Conservation (phyloP, 2,888 invertebrate genomes). For the Machimus rusticus region DNA sequence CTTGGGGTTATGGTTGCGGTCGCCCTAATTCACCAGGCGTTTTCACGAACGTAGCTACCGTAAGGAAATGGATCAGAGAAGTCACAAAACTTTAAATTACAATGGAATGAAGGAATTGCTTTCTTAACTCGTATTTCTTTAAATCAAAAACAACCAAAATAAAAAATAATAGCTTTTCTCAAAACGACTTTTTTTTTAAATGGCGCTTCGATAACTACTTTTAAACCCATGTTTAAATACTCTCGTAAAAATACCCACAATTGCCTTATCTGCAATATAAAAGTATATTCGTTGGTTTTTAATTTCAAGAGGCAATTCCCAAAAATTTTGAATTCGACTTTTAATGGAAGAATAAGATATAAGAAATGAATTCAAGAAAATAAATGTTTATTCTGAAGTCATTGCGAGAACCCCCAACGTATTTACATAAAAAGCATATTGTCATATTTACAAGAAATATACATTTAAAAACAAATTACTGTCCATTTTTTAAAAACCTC, state of each 20-base stretch:
- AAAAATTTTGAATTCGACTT: too few relatives aligned
- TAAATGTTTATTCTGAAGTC: not conserved
- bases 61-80: conserved; percentile 5
- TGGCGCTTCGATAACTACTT: too few relatives aligned
- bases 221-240: too few relatives aligned
- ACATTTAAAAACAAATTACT: not conserved
- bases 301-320: too few relatives aligned
- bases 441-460: not conserved
- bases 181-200: too few relatives aligned
- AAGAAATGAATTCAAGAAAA: not conserved
- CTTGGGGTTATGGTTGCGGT: conserved; percentile 19
- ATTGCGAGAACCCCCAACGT: not conserved
- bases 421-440: not conserved
- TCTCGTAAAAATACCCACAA: too few relatives aligned
- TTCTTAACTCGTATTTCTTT: not conserved
- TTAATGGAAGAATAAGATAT: too few relatives aligned
- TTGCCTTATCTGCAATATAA: too few relatives aligned
- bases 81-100: not conserved
- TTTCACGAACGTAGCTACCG: not conserved
- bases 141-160: not conserved
- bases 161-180: too few relatives aligned
- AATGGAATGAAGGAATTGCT: not conserved
- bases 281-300: too few relatives aligned
- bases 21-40: conserved; percentile 24
- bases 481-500: not conserved